Conservation (phyloP, 2,888 invertebrate species). For the Meiosimyza platycephala region DNA sequence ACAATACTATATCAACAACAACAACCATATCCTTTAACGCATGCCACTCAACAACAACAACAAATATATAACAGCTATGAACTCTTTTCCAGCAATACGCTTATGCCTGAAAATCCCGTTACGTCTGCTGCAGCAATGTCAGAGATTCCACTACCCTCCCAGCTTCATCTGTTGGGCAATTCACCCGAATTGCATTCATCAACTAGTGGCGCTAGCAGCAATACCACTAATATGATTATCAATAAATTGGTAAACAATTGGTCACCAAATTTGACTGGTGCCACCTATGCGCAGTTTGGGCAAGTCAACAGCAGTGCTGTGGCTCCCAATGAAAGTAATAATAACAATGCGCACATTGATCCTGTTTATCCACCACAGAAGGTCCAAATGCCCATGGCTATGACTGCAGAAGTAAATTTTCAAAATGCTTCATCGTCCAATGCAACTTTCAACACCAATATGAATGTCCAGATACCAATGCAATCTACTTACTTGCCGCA, state of each 20-base stretch:
- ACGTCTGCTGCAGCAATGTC: constrained; percentile 17
- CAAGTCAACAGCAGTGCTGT: constrained; percentile 41
- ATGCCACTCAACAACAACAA: constrained; percentile 34
- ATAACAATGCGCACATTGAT: background rate
- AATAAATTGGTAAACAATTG: constrained; percentile 65
- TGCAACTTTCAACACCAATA: constrained; percentile 12
- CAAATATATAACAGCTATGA: constrained; percentile 63
- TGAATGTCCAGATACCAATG: background rate
- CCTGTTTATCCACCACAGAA: background rate
- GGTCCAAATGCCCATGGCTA: background rate
- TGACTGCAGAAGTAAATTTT: background rate
- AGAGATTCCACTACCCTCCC: constrained; percentile 35
- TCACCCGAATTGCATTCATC: constrained; percentile 45
- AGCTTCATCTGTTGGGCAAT: constrained; percentile 38
- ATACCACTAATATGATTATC: constrained; percentile 61
- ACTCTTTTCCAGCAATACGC: constrained; percentile 62
- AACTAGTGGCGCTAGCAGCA: constrained; percentile 5
- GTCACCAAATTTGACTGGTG: constrained; percentile 64
- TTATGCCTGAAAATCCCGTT: constrained; percentile 51
- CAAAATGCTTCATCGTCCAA: constrained; percentile 16
- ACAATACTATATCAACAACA: constrained; percentile 28
- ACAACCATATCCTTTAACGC: constrained; percentile 31
- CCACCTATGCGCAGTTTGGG: constrained; percentile 61
- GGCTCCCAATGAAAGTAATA: background rate
- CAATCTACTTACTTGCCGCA: constrained; percentile 17